Evolutionary conservation across 1,140 invertebrate genomes (phyloP).

Genomic region (Mya arenaria): DNA sequence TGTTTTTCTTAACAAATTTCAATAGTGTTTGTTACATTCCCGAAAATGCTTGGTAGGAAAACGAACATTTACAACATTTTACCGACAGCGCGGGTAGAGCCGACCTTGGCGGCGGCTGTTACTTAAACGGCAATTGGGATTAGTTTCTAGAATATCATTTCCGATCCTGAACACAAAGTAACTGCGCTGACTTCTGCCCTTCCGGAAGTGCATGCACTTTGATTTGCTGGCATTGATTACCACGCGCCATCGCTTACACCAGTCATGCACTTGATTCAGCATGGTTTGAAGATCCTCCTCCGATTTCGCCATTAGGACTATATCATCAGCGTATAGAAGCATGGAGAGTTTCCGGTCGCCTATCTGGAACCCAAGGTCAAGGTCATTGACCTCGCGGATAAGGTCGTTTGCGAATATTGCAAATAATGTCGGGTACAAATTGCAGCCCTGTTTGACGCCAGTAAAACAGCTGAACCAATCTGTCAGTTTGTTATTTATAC

Average conservation of each 20-base stretch:
- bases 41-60: no score
- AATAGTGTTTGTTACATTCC: no score
- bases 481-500: background rate
- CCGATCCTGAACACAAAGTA: slow-evolving; percentile 23
- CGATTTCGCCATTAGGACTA: slow-evolving; percentile 40
- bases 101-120: no score
- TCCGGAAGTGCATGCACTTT: slow-evolving; percentile 60
- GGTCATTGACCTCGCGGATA: background rate
- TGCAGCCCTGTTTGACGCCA: slow-evolving; percentile 40
- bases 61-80: no score
- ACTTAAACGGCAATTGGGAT: no score
- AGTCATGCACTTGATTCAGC: slow-evolving; percentile 48
- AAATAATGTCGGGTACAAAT: slow-evolving; percentile 31
- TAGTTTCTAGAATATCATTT: slow-evolving; percentile 34
- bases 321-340: slow-evolving; percentile 58
- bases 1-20: no score
- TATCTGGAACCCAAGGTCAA: slow-evolving; percentile 19
- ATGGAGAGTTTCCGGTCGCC: slow-evolving; percentile 12
- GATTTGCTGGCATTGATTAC: slow-evolving; percentile 51
- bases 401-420: slow-evolving; percentile 43
- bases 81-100: no score
- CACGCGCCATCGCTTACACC: slow-evolving; percentile 58
- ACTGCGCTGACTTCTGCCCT: background rate
- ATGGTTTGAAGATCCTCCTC: slow-evolving; percentile 41
- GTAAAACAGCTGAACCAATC: slow-evolving; percentile 33